Conservation (phyloP, 2,888 invertebrate genomes). For the Troilus luridus region DNA sequence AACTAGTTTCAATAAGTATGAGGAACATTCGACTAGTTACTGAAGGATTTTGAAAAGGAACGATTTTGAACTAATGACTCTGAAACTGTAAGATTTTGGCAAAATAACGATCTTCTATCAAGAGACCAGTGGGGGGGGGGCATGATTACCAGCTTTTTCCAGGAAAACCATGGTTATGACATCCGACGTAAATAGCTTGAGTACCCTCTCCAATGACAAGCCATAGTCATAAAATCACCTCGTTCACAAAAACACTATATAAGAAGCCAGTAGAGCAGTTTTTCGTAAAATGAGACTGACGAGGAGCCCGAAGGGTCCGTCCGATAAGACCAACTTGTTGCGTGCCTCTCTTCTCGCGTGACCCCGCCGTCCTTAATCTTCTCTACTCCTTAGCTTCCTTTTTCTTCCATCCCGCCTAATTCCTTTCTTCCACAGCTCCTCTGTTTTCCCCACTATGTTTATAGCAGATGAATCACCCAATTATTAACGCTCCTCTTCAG, state of each 20-base stretch:
- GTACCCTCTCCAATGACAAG: too few species aligned
- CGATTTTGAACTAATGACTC: too few species aligned
- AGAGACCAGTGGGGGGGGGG: too few species aligned
- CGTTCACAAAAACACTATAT: background rate
- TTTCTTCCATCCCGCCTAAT: slow-evolving; percentile 3
- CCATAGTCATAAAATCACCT: background rate
- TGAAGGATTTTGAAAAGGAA: too few species aligned
- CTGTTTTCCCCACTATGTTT: background rate
- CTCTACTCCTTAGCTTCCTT: slow-evolving; percentile 13
- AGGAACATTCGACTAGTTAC: too few species aligned
- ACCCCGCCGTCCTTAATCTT: background rate
- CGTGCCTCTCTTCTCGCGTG: slow-evolving; percentile 4
- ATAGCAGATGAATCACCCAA: slow-evolving; percentile 2
- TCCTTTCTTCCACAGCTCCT: slow-evolving; percentile 8
- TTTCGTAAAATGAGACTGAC: background rate
- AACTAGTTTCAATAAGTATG: too few species aligned
- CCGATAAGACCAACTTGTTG: slow-evolving; percentile 9
- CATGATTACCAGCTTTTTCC: too few species aligned
- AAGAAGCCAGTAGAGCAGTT: background rate
- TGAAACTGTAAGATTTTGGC: too few species aligned
- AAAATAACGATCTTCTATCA: too few species aligned
- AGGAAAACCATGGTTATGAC: too few species aligned
- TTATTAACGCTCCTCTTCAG: background rate
- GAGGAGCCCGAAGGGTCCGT: background rate
- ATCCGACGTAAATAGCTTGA: too few species aligned